Evolutionary conservation across 2,113 vertebrate genomes (phyloP), one percentile per base, ranked within the genome.

Genomic region (Alethe castanea): DNA sequence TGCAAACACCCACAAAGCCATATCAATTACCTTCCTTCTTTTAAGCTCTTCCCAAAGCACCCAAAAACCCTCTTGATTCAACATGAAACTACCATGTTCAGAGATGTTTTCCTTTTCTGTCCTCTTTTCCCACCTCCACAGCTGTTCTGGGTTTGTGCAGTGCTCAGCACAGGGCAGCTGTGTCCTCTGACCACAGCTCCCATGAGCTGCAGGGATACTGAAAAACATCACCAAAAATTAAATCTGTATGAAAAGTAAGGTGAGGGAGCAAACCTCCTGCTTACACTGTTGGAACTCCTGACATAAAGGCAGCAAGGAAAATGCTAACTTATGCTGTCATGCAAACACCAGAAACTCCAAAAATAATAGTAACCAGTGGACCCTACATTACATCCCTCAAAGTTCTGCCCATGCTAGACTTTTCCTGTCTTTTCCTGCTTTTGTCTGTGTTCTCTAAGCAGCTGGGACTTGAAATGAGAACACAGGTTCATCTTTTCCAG

Each of bases 381-480:
- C 31, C 36, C n/a, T 36, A 31, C 42, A 15, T n/a, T 42, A 2
- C 6, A 42, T 14, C 19, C 40, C 85, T 69, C 47, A 9, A 80
- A 77, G 26, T 64, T 47, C 60, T 38, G 50, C 3, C 2, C 19
- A 6, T 12, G 19, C 19, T 26, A 19, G 22, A 25, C 26, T 84
- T 86, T 64, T 65, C 48, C 40, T 78, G 19, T 31, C 23, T 83
- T 81, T 56, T 67, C 52, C 48, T 78, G 29, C n/a, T 77, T 86
- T 73, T 11, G 12, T 78, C 94, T 77, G 24, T 44, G 47, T 80
- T 82, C 59, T 61, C 11, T 25, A 36, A 57, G 81, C 57, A 81
- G 50, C 29, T 86, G 92, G 60, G 64, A 90, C 82, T 67, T 83
- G 62, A 95, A 95, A 95, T 76, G 48, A 76, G 85, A 94, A 84